Conservation (phyloP, 1,140 invertebrate genomes). For the Aporrectodea caliginosa region DNA sequence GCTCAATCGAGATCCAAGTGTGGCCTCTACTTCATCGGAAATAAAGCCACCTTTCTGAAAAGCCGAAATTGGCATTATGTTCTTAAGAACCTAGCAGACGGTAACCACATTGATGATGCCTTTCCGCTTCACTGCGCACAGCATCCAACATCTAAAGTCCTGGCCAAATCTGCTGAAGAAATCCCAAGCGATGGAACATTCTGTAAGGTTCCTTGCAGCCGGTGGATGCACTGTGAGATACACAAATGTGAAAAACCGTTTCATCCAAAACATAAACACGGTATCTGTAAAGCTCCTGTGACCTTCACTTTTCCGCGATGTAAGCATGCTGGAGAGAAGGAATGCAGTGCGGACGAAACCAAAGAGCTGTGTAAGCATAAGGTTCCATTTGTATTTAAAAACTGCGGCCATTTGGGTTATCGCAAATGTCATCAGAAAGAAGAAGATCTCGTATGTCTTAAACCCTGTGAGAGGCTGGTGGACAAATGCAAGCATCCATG, state of each 20-base stretch:
- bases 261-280: neutral
- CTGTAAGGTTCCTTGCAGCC: neutral
- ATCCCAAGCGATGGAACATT: neutral
- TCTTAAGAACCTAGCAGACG: neutral
- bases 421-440: neutral
- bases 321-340: neutral
- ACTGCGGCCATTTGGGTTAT: neutral
- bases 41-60: neutral
- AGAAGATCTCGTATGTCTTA: neutral
- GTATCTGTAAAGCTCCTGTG: neutral
- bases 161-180: neutral
- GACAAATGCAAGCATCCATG: neutral
- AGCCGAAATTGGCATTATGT: neutral
- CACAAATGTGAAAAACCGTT: neutral
- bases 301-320: neutral
- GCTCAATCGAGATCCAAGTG: constrained; percentile 12
- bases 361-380: neutral
- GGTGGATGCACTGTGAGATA: constrained; percentile 1
- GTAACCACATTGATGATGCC: neutral
- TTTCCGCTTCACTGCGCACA: neutral
- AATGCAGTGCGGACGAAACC: neutral
- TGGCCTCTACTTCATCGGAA: constrained; percentile 13
- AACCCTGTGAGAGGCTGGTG: neutral
- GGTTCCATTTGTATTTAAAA: neutral
- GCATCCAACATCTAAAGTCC: neutral